phyloP scores from a whole-genome alignment of 2,113 vertebrate genomes.

The Pituophis catenifer region DNA sequence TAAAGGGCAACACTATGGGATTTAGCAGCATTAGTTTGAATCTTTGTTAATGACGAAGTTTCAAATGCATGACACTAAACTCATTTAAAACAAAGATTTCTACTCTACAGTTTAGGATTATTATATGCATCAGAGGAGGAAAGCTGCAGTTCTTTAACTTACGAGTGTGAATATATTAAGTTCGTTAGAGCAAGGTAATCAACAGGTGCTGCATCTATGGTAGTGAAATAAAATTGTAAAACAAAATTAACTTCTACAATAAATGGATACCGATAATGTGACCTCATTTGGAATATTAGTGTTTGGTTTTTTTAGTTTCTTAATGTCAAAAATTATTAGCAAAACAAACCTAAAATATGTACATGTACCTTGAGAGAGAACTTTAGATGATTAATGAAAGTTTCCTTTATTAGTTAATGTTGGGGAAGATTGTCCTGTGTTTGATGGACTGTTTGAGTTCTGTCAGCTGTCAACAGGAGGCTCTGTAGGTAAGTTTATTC shows the following conservation, averaged over 20 bases:
- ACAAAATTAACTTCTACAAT: neutral
- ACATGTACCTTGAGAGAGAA: neutral
- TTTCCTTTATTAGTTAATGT: constrained; percentile 75
- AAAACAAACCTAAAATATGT: neutral
- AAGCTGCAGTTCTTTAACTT: neutral
- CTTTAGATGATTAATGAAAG: neutral
- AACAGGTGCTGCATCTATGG: neutral
- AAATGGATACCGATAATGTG: neutral
- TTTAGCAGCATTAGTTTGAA: neutral
- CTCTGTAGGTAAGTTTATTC: constrained; percentile 75
- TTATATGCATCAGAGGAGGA: neutral
- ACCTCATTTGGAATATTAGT: neutral
- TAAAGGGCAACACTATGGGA: neutral
- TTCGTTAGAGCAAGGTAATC: neutral
- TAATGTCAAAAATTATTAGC: neutral
- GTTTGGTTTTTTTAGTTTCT: neutral
- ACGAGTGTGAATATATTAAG: neutral
- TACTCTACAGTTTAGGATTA: neutral
- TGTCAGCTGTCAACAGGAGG: constrained; percentile 83
- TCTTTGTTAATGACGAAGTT: neutral
- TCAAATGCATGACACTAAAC: neutral
- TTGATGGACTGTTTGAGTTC: constrained; percentile 84
- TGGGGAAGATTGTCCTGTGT: constrained; percentile 83
- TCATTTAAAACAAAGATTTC: neutral
- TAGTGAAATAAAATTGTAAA: neutral